These are phyloP conservation scores for Telmatochromis brachygnathus DNA, from an alignment of 2,113 vertebrate genomes.

Conservation along the genomic window DNA sequence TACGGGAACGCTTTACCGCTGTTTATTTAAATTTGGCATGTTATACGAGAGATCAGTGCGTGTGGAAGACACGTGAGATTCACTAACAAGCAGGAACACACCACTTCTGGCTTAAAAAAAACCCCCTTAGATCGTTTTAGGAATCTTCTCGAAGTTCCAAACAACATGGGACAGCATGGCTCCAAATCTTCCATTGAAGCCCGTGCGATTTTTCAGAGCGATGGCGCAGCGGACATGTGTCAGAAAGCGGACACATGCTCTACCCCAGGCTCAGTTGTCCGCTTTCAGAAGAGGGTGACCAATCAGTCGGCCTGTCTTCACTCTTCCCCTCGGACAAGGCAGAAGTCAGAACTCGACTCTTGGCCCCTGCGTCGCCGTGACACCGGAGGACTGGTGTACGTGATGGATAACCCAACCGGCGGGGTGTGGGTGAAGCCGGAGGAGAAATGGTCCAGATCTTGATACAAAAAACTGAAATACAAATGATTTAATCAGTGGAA, in stretches of 20 bases:
- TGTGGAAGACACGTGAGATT: background rate
- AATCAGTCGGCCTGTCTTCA: background rate
- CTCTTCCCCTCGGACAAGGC: background rate
- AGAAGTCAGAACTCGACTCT: background rate
- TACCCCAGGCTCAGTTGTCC: background rate
- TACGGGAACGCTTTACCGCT: slow-evolving; percentile 35
- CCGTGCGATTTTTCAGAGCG: slow-evolving; percentile 25
- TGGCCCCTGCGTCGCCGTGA: slow-evolving; percentile 29
- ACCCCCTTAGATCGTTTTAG: fast-evolving
- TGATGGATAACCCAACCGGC: slow-evolving; percentile 68
- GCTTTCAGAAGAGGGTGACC: slow-evolving; percentile 19
- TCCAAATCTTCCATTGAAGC: slow-evolving; percentile 49
- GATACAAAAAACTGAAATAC: background rate
- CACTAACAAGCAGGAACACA: background rate
- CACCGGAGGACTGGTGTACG: slow-evolving; percentile 59
- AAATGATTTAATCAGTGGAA: background rate
- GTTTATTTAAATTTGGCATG: background rate
- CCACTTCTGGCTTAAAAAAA: background rate
- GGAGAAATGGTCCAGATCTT: slow-evolving; percentile 49
- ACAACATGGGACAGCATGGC: slow-evolving; percentile 62
- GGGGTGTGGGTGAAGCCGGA: slow-evolving; percentile 69
- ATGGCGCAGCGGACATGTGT: background rate
- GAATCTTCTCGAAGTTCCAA: background rate
- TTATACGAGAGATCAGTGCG: background rate
- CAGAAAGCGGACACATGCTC: slow-evolving; percentile 3